phyloP scores from a whole-genome alignment of 2,888 invertebrate genomes.

The Drosophila putrida region DNA sequence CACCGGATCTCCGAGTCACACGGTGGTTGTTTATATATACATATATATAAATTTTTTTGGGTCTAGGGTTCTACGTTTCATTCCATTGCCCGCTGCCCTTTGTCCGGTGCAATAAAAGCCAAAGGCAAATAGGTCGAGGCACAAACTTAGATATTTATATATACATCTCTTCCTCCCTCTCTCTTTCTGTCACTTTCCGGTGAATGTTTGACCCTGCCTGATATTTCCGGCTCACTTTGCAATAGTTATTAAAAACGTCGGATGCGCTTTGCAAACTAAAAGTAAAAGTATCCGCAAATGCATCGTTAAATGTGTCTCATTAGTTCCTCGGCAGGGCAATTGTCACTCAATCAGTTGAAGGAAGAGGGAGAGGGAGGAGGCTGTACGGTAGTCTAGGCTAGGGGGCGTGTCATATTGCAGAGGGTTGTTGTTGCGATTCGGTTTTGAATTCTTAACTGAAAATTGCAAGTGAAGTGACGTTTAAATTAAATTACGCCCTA shows the following conservation, averaged over 20 bases:
- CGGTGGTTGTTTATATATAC: conserved; percentile 55
- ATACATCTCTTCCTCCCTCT: background rate
- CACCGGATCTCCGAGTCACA: conserved; percentile 49
- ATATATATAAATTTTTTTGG: conserved; percentile 26
- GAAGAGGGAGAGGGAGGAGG: background rate
- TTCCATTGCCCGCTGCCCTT: conserved; percentile 26
- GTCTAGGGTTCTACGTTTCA: conserved; percentile 39
- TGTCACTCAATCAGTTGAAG: conserved; percentile 59
- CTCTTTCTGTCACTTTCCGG: conserved; percentile 24
- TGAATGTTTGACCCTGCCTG: conserved; percentile 54
- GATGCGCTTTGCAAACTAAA: conserved; percentile 48
- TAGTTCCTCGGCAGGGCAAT: conserved; percentile 55
- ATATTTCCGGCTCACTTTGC: conserved; percentile 76
- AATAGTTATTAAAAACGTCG: conserved; percentile 71
- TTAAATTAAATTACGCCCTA: conserved; percentile 75
- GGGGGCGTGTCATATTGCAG: conserved; percentile 18
- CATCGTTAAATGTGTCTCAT: conserved; percentile 73
- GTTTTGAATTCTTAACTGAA: conserved; percentile 38
- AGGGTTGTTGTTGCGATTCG: conserved; percentile 16
- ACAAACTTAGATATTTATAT: conserved; percentile 30
- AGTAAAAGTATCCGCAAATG: conserved; percentile 45
- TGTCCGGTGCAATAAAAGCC: conserved; percentile 70
- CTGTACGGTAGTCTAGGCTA: background rate
- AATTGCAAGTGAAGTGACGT: conserved; percentile 74
- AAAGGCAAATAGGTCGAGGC: conserved; percentile 67